Conservation (phyloP, 2,888 invertebrate genomes). For the Drosophila siamana region DNA sequence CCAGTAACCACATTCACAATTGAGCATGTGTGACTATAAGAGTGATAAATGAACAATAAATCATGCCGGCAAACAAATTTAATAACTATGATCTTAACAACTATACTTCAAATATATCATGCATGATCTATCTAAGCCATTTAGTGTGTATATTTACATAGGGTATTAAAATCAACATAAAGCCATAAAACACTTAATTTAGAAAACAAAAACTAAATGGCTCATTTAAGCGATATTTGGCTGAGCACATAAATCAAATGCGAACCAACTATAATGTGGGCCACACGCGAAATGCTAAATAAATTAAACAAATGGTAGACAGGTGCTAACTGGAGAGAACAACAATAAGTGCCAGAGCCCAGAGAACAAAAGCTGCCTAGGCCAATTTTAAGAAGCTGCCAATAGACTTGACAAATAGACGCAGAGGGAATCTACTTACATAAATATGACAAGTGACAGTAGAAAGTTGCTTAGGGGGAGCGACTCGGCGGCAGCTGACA, state of each 20-base stretch:
- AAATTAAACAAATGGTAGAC: constrained; percentile 66
- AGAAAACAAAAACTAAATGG: constrained; percentile 37
- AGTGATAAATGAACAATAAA: too few species aligned
- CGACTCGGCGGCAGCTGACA: constrained; percentile 37
- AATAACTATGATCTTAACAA: too few species aligned
- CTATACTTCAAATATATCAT: too few species aligned
- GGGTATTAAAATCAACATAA: constrained; percentile 4
- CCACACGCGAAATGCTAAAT: constrained; percentile 60
- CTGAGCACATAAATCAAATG: constrained; percentile 46
- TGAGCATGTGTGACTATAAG: too few species aligned
- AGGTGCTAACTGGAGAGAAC: constrained; percentile 64
- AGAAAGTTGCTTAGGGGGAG: constrained; percentile 71
- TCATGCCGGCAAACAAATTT: too few species aligned
- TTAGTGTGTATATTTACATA: not conserved
- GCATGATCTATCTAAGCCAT: too few species aligned
- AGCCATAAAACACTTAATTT: constrained; percentile 17
- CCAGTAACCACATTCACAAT: too few species aligned
- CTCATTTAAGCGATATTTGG: constrained; percentile 43
- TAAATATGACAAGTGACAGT: constrained; percentile 76
- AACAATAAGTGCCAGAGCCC: constrained; percentile 27
- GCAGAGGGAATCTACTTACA: constrained; percentile 37
- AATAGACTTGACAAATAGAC: constrained; percentile 37
- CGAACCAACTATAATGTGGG: constrained; percentile 40
- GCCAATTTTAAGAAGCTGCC: constrained; percentile 77
- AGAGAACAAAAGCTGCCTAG: constrained; percentile 56